phyloP scores from a whole-genome alignment of 2,797 vertebrate genomes.

The Onychomys torridus region DNA sequence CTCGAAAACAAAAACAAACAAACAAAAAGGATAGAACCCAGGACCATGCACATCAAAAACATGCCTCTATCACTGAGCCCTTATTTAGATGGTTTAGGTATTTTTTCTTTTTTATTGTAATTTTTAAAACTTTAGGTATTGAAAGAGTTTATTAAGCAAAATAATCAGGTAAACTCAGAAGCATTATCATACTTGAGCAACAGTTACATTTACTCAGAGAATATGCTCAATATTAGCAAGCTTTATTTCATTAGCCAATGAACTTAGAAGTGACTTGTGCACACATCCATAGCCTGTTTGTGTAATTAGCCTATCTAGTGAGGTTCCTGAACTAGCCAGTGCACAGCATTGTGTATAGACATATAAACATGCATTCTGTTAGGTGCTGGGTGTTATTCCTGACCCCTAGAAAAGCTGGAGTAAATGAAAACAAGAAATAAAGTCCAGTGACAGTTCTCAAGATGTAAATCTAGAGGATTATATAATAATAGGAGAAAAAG shows the following conservation, averaged over 20 bases:
- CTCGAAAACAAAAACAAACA: no score
- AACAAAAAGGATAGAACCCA: not conserved
- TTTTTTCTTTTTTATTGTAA: conserved; percentile 9
- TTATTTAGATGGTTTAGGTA: conserved; percentile 34
- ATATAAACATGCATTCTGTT: not conserved
- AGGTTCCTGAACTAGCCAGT: conserved; percentile 41
- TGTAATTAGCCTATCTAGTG: conserved; percentile 19
- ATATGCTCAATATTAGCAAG: conserved; percentile 47
- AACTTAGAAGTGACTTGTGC: conserved; percentile 32
- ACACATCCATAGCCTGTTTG: not conserved
- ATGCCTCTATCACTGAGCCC: not conserved
- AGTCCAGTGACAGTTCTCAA: conserved; percentile 46
- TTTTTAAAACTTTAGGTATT: conserved; percentile 20
- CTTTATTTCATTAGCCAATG: conserved; percentile 57
- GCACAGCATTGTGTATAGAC: not conserved
- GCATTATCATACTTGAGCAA: conserved; percentile 40
- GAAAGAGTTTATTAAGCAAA: conserved; percentile 53
- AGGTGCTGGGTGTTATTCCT: conserved; percentile 42
- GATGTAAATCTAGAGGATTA: conserved; percentile 58
- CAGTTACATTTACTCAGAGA: conserved; percentile 58
- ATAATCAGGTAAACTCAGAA: conserved; percentile 54
- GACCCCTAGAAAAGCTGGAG: not conserved
- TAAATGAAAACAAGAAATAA: conserved; percentile 6
- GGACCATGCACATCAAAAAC: not conserved
- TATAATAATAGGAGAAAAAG: conserved; percentile 44